Conservation (phyloP, 2,888 invertebrate genomes). For the Creontiades dilutus region DNA sequence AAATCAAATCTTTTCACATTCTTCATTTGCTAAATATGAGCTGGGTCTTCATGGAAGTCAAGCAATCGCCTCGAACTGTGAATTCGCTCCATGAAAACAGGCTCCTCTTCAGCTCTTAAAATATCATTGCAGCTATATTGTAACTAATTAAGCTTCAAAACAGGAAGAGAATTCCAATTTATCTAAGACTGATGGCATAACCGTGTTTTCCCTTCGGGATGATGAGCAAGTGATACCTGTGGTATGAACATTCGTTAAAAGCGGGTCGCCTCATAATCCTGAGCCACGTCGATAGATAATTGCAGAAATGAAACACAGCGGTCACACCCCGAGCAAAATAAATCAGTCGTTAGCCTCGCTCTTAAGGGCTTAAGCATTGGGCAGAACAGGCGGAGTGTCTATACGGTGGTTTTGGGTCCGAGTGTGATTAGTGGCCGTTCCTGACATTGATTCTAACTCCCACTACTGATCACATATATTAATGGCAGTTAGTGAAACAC, state of each 20-base stretch:
- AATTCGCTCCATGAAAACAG: too few relatives aligned
- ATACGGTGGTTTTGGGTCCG: constrained; percentile 62
- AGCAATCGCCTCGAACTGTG: too few relatives aligned
- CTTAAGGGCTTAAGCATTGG: constrained; percentile 63
- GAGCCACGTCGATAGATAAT: constrained; percentile 61
- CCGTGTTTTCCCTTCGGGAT: too few relatives aligned
- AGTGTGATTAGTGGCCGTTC: constrained; percentile 73
- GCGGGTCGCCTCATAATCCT: background rate
- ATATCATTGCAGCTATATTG: too few relatives aligned
- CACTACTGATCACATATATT: constrained; percentile 75
- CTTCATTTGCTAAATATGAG: too few relatives aligned
- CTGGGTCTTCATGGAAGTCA: too few relatives aligned
- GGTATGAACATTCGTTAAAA: background rate
- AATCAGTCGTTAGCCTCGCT: constrained; percentile 63
- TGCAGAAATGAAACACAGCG: constrained; percentile 60
- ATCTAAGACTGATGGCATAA: too few relatives aligned
- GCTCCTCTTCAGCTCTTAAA: too few relatives aligned
- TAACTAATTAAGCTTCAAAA: too few relatives aligned
- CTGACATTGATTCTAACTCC: constrained; percentile 74
- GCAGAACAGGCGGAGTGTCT: constrained; percentile 51
- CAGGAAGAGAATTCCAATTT: too few relatives aligned
- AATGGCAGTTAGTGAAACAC: constrained; percentile 74
- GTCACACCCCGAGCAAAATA: constrained; percentile 51
- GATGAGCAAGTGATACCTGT: too few relatives aligned
- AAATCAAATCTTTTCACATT: too few relatives aligned